Evolutionary conservation across 2,797 vertebrate genomes (phyloP), one percentile per base, ranked within the genome.

Genomic region (Eutrigla gurnardus): DNA sequence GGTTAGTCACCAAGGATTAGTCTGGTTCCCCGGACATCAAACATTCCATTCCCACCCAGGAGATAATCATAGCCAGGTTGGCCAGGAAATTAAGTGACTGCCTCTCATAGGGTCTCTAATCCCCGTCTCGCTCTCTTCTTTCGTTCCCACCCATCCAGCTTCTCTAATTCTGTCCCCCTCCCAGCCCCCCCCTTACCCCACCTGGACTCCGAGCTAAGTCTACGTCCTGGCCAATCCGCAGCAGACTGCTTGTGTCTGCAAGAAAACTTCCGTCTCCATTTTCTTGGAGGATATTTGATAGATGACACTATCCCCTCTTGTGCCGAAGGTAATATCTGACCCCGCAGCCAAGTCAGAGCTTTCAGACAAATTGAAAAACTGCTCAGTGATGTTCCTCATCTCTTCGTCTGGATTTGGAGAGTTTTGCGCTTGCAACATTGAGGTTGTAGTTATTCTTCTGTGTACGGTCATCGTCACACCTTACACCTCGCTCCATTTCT

Each of bases 1-100:
- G 94, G 95, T 96, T 95, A 96, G 91, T 95, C 93, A 94, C 95
- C 94, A 92, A 90, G 95, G 94, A 94, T 95, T 96, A 95, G 85
- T 83, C 88, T 80, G 47, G 86, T 91, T 90, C 90, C 25, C 90
- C 85, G 86, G 91, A 91, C 87, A 95, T 97, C 95, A 96, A 96
- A 95, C 92, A 85, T 80, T 90, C 88, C 88, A 90, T 96, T 96
- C 92, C 95, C 96, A 96, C 96, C 95, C 95, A 94, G 93, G 86
- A 93, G 93, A 92, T 93, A 93, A 93, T 93, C 90, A 87, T 93
- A 95, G 95, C 83, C 94, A 87, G 13, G 83, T 93, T 92, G 86
- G 82, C 91, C 93, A 93, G 94, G 95, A 96, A 96, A 93, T 93
- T 89, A 93, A 92, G 88, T 85, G 82, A 77, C 85, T 89, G 88